A percentile compares a stretch with the other conserved stretches of the same genome.
These are phyloP conservation scores for Cerastis rubricosa DNA, from an alignment of 2,888 invertebrate genomes.

Conservation along the genomic window DNA sequence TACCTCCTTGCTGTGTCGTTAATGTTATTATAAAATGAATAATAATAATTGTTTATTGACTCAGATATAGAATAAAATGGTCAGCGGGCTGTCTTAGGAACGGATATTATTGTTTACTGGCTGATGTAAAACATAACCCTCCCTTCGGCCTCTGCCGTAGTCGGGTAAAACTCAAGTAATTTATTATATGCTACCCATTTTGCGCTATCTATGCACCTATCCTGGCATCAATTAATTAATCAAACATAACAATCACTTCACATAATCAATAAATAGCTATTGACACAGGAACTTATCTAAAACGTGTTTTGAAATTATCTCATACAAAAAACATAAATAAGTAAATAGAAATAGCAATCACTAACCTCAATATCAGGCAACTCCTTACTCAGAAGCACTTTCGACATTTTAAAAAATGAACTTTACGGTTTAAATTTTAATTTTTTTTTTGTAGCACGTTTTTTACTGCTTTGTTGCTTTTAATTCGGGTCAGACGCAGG, in stretches of 20 bases:
- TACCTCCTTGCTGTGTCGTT: background rate
- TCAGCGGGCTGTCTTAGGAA: too few species aligned
- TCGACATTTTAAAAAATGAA: slow-evolving; percentile 82
- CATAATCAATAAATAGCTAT: background rate
- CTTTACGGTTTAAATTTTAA: slow-evolving; percentile 7
- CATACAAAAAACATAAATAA: slow-evolving; percentile 20
- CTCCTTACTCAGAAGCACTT: slow-evolving; percentile 92
- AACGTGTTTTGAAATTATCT: slow-evolving; percentile 14
- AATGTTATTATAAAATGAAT: background rate
- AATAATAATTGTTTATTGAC: too few species aligned
- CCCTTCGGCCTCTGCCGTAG: background rate
- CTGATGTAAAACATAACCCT: background rate
- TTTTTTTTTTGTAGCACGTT: slow-evolving; percentile 29
- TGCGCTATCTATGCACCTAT: background rate
- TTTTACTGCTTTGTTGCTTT: slow-evolving; percentile 31
- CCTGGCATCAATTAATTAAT: background rate
- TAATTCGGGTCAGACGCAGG: slow-evolving; percentile 71
- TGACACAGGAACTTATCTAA: background rate
- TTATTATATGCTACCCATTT: background rate
- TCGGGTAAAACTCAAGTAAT: background rate
- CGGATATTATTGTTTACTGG: background rate
- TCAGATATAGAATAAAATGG: background rate
- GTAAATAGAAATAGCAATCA: slow-evolving; percentile 58
- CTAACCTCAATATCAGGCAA: slow-evolving; percentile 96
- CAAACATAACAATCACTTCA: background rate